Conservation (phyloP, 2,888 invertebrate species). For the Drosophila parthenogenetica region DNA sequence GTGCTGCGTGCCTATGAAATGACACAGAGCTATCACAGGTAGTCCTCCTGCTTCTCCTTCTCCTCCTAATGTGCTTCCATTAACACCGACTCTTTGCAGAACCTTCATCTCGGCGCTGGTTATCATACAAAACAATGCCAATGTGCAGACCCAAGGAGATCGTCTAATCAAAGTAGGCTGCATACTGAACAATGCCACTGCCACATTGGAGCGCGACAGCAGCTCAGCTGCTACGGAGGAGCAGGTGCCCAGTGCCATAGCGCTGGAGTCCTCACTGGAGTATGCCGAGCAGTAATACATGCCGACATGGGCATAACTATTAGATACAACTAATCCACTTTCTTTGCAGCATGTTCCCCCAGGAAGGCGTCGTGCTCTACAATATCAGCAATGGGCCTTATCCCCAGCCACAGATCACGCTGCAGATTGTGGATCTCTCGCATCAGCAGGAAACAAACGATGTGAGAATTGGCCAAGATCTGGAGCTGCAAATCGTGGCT, state of each 20-base stretch:
- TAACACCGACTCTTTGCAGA: conserved; percentile 85
- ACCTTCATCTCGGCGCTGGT: conserved; percentile 91
- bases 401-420: conserved; percentile 83
- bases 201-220: conserved; percentile 55
- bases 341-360: conserved; percentile 83
- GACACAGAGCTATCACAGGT: conserved; percentile 82
- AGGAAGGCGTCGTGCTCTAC: conserved; percentile 85
- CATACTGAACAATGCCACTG: conserved; percentile 86
- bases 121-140: conserved; percentile 93
- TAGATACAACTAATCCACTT: neutral
- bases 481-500: conserved; percentile 88
- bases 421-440: conserved; percentile 87
- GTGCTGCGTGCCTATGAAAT: conserved; percentile 84
- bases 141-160: conserved; percentile 94
- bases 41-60: neutral
- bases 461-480: conserved; percentile 89
- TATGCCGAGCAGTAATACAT: conserved; percentile 86
- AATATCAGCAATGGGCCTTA: conserved; percentile 61
- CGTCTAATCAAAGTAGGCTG: conserved; percentile 92
- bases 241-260: conserved; percentile 85
- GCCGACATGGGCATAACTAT: no score
- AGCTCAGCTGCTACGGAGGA: conserved; percentile 66
- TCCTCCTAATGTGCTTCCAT: no score
- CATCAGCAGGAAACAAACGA: conserved; percentile 87
- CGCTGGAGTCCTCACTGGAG: conserved; percentile 87